Conservation (phyloP, 2,797 vertebrate genomes). For the Perodicticus potto region DNA sequence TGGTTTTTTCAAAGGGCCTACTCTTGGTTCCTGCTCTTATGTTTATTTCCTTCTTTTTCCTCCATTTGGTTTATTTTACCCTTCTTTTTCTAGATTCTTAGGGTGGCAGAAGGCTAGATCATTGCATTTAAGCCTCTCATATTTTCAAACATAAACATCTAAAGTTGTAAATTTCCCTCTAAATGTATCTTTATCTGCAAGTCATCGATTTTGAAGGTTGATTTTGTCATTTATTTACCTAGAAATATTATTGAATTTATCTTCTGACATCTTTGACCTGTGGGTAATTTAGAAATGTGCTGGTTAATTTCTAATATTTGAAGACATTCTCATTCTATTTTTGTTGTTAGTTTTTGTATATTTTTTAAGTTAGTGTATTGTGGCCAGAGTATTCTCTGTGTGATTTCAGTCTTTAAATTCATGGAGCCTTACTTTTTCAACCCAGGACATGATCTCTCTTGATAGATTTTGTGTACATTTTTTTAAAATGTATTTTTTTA, state of each 20-base stretch:
- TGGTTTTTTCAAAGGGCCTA: neutral
- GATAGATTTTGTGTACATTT: neutral
- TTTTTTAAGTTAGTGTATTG: constrained; percentile 17
- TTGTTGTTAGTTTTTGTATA: neutral
- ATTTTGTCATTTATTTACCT: constrained; percentile 7
- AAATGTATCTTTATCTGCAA: neutral
- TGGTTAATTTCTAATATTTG: neutral
- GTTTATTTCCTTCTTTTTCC: neutral
- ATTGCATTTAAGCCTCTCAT: neutral
- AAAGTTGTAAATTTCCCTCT: constrained; percentile 18
- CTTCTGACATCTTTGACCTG: neutral
- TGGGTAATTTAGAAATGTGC: neutral
- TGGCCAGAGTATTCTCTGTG: neutral
- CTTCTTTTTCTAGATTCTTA: neutral
- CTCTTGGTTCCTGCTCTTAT: neutral
- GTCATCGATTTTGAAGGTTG: neutral
- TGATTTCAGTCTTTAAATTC: neutral
- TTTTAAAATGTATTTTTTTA: neutral
- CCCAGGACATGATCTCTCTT: neutral
- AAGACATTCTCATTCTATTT: neutral
- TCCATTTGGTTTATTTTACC: neutral
- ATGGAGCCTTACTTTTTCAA: neutral
- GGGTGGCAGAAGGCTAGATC: neutral
- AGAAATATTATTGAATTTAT: neutral
- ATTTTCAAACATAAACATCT: constrained; percentile 8